Conservation (phyloP, 2,797 vertebrate genomes). For the Brachyrhaphis roseni region DNA sequence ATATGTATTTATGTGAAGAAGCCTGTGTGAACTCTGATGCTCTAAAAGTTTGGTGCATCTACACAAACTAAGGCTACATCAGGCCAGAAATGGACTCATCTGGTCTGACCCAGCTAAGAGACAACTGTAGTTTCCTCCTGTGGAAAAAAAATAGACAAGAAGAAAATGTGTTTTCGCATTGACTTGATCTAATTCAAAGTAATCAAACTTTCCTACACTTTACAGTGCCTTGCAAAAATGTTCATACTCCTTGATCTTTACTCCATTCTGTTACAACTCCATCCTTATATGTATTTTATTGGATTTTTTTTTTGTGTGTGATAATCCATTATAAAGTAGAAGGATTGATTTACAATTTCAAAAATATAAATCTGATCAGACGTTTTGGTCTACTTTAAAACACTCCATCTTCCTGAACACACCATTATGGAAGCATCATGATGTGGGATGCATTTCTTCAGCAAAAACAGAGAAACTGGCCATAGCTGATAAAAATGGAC, state of each 20-base stretch:
- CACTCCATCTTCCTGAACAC: background rate
- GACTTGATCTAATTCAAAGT: slow-evolving; percentile 56
- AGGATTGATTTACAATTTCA: background rate
- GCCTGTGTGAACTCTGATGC: slow-evolving; percentile 55
- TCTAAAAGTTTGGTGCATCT: slow-evolving; percentile 42
- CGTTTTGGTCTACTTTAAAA: background rate
- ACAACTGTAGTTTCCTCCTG: slow-evolving; percentile 52
- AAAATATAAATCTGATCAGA: background rate
- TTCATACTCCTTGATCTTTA: background rate
- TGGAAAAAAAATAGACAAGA: slow-evolving; percentile 29
- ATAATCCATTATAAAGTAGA: background rate
- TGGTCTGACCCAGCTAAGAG: slow-evolving; percentile 48
- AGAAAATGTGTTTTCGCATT: slow-evolving; percentile 38
- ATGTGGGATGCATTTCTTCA: background rate
- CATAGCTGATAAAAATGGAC: background rate
- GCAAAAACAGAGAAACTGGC: background rate
- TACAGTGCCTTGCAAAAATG: slow-evolving; percentile 8
- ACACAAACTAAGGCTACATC: slow-evolving; percentile 47
- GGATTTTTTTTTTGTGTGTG: background rate
- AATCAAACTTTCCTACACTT: slow-evolving; percentile 39
- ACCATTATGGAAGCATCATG: too few species aligned
- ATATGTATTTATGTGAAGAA: slow-evolving; percentile 61
- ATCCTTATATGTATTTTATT: background rate
- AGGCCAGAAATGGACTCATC: slow-evolving; percentile 46
- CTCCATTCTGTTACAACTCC: background rate